Evolutionary conservation across 2,113 vertebrate species (phyloP), one percentile per base, ranked within the genome.

Genomic region (Nicator chloris): DNA sequence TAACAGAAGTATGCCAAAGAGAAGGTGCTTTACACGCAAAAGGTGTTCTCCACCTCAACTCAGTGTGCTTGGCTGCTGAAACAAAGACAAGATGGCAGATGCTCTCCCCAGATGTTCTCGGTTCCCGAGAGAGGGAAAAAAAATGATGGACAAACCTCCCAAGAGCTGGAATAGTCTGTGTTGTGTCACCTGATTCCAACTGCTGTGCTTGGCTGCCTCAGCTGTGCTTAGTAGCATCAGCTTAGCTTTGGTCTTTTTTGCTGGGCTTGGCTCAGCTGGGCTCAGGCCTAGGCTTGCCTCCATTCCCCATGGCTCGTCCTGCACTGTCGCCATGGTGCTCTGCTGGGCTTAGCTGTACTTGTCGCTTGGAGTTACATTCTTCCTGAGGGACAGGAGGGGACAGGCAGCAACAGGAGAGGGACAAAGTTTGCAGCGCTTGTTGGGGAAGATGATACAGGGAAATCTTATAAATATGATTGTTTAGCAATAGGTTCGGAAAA

Each of bases 181-280:
- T 22, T 63, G 17, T 45, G 13, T 83, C 1, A 0, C 14, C 22
- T 54, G 49, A 31, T 45, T 54, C 63, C 1, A 1, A 54, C 27
- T 8, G 5, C 39, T 61, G 47, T 21, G 33, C 56, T 63, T 2
- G 0, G 6, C 35, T 63, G 44, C 8, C 75, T 61, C 4, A 0
- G 39, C 39, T 63, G 22, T 33, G 11, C 11, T 27, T 30, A 44
- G 21, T 24, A 63, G 9, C 40, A 33, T 27, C 22, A 73, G 40
- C 28, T 28, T 7, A 6, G 18, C 27, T 54, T 0, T 0, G 22
- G 22, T 39, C 27, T 44, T 21, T 40, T 71, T 39, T 0, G 1
- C 59, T 47, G 23, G 28, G 40, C 56, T 51, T 15, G 45, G 45
- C 13, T 70, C 1, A 0, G 64, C 42, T 69, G 42, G 42, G 23